Evolutionary conservation across 2,797 vertebrate species (phyloP).

Genomic region (Adelosebastes latens): DNA sequence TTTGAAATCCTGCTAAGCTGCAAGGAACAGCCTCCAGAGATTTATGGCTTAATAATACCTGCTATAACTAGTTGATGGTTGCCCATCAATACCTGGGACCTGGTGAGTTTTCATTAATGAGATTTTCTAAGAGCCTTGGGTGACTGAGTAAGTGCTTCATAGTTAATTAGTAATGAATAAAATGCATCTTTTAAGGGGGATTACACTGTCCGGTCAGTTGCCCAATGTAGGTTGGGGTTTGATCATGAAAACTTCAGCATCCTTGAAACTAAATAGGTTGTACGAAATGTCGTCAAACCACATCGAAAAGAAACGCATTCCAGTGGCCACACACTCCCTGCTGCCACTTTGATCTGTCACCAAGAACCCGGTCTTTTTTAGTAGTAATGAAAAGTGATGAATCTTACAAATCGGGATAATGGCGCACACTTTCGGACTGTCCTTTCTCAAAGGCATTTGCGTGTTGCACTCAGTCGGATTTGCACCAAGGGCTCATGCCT

Average conservation of each 20-base stretch:
- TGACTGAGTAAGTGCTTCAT: not conserved
- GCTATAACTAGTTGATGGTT: not conserved
- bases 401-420: not conserved
- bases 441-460: not conserved
- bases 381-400: not conserved
- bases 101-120: not conserved
- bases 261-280: not conserved
- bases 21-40: not conserved
- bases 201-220: not conserved
- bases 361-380: not conserved
- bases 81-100: not conserved
- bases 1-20: slow-evolving; percentile 12
- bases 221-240: not conserved
- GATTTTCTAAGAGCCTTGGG: not conserved
- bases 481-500: no score
- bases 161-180: not conserved
- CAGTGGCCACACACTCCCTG: not conserved
- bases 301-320: not conserved
- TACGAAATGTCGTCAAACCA: not conserved
- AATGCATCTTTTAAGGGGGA: not conserved
- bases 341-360: not conserved
- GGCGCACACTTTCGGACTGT: not conserved
- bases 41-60: slow-evolving; percentile 8
- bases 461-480: not conserved
- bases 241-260: not conserved